A percentile compares a stretch with the other conserved stretches of the same genome.
These are phyloP conservation scores for Alca torda DNA, from an alignment of 2,797 vertebrate genomes.

Conservation along the genomic window DNA sequence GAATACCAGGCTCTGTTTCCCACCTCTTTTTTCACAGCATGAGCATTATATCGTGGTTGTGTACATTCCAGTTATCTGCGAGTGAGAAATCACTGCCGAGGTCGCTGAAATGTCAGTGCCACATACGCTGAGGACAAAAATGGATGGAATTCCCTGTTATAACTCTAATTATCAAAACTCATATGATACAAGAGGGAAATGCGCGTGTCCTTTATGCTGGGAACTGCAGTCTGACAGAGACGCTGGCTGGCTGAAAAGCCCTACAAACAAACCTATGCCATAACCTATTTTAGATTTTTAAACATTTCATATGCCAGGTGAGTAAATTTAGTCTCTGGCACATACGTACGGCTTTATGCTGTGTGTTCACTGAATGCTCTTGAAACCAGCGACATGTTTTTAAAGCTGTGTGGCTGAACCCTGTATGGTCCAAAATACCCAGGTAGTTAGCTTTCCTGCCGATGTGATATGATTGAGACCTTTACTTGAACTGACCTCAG, in stretches of 20 bases:
- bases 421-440: slow-evolving; percentile 1
- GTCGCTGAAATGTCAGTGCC: slow-evolving; percentile 32
- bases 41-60: slow-evolving; percentile 32
- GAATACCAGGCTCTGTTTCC: not conserved
- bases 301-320: not conserved
- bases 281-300: not conserved
- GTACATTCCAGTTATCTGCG: slow-evolving; percentile 42
- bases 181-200: not conserved
- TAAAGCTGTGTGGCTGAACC: slow-evolving; percentile 4
- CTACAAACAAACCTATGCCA: not conserved
- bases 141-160: not conserved
- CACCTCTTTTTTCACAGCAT: not conserved
- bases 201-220: accelerated
- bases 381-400: not conserved
- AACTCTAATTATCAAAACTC: slow-evolving; percentile 8
- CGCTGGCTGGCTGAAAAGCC: not conserved
- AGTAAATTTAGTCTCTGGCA: not conserved
- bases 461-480: slow-evolving; percentile 41
- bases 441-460: slow-evolving; percentile 31
- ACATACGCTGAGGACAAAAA: not conserved
- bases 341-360: not conserved
- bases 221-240: not conserved
- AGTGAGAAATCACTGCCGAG: slow-evolving; percentile 24
- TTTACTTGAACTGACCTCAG: slow-evolving; percentile 58
- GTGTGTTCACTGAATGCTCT: not conserved